Evolutionary conservation across 1,140 invertebrate species (phyloP).

Genomic region (Eriosoma lanigerum): DNA sequence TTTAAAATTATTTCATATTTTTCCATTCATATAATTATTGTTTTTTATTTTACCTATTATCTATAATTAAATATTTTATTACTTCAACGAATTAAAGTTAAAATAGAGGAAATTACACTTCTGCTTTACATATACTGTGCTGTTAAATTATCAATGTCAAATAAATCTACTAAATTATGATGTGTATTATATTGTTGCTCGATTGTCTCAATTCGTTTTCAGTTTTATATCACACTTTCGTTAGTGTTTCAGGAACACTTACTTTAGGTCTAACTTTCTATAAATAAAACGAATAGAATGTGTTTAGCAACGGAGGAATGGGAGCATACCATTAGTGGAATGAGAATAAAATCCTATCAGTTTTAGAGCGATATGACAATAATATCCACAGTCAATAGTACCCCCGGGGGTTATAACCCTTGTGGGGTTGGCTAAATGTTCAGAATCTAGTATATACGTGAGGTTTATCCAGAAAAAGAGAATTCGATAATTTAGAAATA

Average conservation of each 20-base stretch:
- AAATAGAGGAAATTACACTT: too few relatives aligned
- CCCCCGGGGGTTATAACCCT: constrained; percentile 27
- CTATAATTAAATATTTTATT: too few relatives aligned
- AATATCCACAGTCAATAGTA: constrained; percentile 38
- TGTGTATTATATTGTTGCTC: not conserved
- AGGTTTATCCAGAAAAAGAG: constrained; percentile 14
- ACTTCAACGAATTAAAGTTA: too few relatives aligned
- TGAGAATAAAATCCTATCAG: constrained; percentile 38
- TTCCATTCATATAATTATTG: too few relatives aligned
- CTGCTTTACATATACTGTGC: too few relatives aligned
- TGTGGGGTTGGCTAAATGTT: not conserved
- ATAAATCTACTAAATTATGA: not conserved
- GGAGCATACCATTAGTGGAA: constrained; percentile 25
- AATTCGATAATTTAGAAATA: not conserved
- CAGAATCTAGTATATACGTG: constrained; percentile 4
- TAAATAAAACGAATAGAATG: constrained; percentile 22
- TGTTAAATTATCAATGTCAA: not conserved
- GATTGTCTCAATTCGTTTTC: not conserved
- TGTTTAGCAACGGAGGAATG: constrained; percentile 9
- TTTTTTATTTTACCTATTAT: too few relatives aligned
- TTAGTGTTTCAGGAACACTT: not conserved
- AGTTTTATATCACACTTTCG: not conserved
- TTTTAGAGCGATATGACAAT: constrained; percentile 46
- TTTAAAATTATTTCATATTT: too few relatives aligned
- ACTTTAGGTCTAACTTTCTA: constrained; percentile 7